A percentile compares a stretch with the other conserved stretches of the same genome.
Conservation (phyloP, 35 echinoderm and acorn worm species). For the Acanthaster planci region DNA sequence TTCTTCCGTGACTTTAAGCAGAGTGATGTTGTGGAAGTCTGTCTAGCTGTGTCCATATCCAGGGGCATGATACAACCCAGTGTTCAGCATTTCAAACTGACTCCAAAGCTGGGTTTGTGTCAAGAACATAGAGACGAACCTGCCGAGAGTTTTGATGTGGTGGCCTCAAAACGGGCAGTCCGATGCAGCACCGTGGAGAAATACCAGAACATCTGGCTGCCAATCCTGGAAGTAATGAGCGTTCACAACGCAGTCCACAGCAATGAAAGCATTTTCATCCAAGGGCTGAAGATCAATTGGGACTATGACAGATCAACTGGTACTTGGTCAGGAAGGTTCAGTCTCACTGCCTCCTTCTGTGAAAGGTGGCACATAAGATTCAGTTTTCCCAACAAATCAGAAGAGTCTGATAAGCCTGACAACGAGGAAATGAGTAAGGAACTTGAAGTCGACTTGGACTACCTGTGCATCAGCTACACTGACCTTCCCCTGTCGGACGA, state of each 20-base stretch:
- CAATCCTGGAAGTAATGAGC: conserved; percentile 69
- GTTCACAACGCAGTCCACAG: conserved; percentile 55
- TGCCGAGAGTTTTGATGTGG: conserved; percentile 62
- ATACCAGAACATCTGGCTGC: conserved; percentile 76
- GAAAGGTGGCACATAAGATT: neutral
- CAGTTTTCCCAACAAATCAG: conserved; percentile 22
- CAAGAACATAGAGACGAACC: conserved; percentile 75
- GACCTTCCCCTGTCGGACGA: neutral
- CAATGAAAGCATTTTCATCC: conserved; percentile 72
- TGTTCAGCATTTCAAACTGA: conserved; percentile 77
- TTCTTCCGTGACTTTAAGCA: conserved; percentile 46
- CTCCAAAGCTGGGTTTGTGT: conserved; percentile 69
- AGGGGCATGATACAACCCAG: conserved; percentile 61
- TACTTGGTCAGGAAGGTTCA: neutral
- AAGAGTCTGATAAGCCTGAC: neutral
- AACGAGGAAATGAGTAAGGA: neutral
- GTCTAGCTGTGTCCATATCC: conserved; percentile 44
- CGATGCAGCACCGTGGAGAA: neutral
- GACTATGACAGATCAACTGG: neutral
- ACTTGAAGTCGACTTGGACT: conserved; percentile 12
- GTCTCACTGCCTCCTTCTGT: neutral
- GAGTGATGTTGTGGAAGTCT: conserved; percentile 67
- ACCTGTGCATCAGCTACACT: conserved; percentile 44
- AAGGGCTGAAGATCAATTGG: conserved; percentile 64
- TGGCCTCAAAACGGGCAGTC: conserved; percentile 43